Evolutionary conservation across 1,140 invertebrate genomes (phyloP), one percentile per base, ranked within the genome.

Genomic region (Zaprionus taronus): DNA sequence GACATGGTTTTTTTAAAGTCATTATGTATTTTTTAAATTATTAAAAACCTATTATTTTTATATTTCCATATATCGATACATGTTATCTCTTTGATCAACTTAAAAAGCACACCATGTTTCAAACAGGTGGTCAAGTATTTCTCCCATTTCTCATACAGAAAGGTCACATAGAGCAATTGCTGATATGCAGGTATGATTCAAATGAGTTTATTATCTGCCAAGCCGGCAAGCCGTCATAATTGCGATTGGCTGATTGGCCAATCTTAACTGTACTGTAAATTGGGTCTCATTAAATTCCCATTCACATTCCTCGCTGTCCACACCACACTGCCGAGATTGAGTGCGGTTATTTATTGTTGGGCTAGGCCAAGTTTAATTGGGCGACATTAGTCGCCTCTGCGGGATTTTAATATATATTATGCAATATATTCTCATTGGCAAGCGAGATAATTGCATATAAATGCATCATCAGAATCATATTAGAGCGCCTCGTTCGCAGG

Each of bases 391-490:
- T 31, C 58, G 44, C 3, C 22, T 49, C 36, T 34, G 26, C 12
- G 41, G 4, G 9, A 3, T 12, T 41, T 62, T 58, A 71, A 75
- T 75, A 64, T 51, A 71, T 44, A 44, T 80, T 84, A 70, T 41
- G 77, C 60, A 75, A 75, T 71, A 36, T 38, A 41, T 74, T 56
- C 28, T 20, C 36, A 69, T 69, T 36, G 36, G 17, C 20, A 64
- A 55, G 53, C 51, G 22, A 51, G 71, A 81, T 86, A 85, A 80
- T 81, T 87, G 67, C 64, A 69, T 49, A 71, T 87, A 83, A 89
- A 75, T 78, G 74, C 77, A 67, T 75, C 72, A 87, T 87, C 62
- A 80, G 87, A 87, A 83, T 56, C 77, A 22, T 78, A 87, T 80
- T 55, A 80, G 66, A 72, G 77, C 76, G 57, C 31, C 31, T 9